Percentiles rank a stretch among this genome's conserved stretches.
Evolutionary conservation across 2,113 vertebrate genomes (phyloP).

Genomic region (Carollia perspicillata): DNA sequence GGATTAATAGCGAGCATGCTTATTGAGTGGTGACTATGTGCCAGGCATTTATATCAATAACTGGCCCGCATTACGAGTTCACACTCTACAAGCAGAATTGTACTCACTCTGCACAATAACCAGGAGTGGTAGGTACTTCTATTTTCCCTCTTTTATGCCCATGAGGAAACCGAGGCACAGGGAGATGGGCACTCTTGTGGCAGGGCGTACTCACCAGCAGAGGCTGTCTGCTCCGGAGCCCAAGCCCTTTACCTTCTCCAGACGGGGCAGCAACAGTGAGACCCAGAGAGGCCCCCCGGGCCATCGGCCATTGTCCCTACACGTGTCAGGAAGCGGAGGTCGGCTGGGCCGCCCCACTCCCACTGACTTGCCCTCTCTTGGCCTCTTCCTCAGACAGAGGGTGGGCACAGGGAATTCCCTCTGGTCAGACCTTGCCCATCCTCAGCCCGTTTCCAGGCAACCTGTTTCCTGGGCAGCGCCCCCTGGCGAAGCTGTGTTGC

Average conservation of each 20-base stretch:
- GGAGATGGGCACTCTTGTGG: neutral
- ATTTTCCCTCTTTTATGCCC: neutral
- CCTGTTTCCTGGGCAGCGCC: constrained; percentile 36
- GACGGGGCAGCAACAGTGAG: neutral
- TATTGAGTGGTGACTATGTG: neutral
- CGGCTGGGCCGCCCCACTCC: neutral
- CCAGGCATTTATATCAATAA: neutral
- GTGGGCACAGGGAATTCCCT: neutral
- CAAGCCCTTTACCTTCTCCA: neutral
- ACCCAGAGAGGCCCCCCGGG: neutral
- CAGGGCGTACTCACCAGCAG: neutral
- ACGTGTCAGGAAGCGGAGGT: neutral
- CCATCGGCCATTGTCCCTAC: neutral
- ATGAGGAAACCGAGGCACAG: neutral
- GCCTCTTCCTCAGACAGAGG: neutral
- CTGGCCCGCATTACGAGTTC: neutral
- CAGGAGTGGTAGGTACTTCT: neutral
- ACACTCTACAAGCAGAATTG: neutral
- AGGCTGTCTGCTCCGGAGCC: neutral
- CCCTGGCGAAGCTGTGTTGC: constrained; percentile 46
- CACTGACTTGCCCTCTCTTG: neutral
- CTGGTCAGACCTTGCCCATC: neutral
- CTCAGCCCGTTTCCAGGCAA: constrained; percentile 48
- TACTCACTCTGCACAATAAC: neutral
- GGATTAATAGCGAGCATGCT: neutral